phyloP scores from a whole-genome alignment of 1,140 invertebrate genomes.

The Brachionus koreanus region DNA sequence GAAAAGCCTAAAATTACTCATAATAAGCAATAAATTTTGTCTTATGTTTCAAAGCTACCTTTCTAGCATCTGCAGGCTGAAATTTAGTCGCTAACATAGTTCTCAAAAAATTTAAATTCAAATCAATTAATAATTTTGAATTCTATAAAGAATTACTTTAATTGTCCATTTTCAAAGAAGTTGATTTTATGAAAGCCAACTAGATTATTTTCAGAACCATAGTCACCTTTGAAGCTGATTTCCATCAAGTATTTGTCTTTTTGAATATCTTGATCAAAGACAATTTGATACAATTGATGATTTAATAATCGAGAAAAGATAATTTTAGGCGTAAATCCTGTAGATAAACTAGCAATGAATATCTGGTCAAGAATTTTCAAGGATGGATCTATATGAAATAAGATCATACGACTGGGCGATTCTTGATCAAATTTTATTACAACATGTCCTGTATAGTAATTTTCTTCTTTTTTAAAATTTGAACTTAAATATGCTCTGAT shows the following conservation, averaged over 20 bases:
- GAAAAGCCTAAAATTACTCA: slow-evolving; percentile 14
- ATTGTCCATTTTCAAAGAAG: slow-evolving; percentile 9
- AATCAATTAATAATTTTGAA: background rate
- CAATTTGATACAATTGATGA: slow-evolving; percentile 35
- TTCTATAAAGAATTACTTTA: background rate
- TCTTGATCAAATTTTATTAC: background rate
- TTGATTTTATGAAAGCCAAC: slow-evolving; percentile 28
- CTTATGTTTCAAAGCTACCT: background rate
- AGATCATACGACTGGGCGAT: background rate
- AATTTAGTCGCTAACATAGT: slow-evolving; percentile 26
- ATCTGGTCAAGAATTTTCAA: background rate
- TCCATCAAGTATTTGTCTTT: background rate
- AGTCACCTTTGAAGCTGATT: background rate
- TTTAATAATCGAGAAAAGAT: background rate
- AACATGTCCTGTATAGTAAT: background rate
- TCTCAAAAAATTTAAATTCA: background rate
- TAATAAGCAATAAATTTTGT: background rate
- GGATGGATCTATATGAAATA: slow-evolving; percentile 5
- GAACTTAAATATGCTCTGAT: slow-evolving; percentile 16
- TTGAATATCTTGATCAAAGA: background rate
- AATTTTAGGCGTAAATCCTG: background rate
- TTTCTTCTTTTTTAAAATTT: slow-evolving; percentile 20
- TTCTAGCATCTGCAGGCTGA: slow-evolving; percentile 34
- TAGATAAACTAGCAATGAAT: background rate
- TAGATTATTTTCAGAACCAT: slow-evolving; percentile 26